Evolutionary conservation across 2,797 vertebrate species (phyloP), one percentile per base, ranked within the genome.

Genomic region (Balearica regulorum): DNA sequence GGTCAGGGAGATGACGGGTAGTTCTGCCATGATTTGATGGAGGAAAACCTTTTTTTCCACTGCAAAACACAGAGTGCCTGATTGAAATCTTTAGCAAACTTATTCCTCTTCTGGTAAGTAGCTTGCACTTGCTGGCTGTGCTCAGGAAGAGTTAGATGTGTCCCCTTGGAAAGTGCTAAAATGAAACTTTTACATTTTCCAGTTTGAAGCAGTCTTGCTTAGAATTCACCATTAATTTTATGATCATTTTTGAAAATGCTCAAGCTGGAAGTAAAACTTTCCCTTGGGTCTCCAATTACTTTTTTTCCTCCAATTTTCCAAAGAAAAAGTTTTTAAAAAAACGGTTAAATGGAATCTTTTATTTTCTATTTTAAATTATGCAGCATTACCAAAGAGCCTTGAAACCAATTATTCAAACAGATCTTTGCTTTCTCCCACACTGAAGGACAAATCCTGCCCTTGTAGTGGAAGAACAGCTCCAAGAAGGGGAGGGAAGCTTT

Each of bases 261-360:
- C 17, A 12, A 35, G 65, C 73, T 93, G 77, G 65, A 92, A 94
- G 31, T 51, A 84, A 75, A 95, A 91, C 70, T 93, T 95, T 71
- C 83, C 90, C 83, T 55, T 92, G 89, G 81, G 84, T 89, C 83
- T 90, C 53, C 70, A 94, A 82, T 95, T 84, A 80, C 54, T 29
- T 82, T 21, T 82, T 51, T 37, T 1, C 1, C 16, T 81, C 19
- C 65, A 41, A 28, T 94, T 90, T 94, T 51, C 48, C 17, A 39
- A 83, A 91, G 68, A 43, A 88, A 83, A 93, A 54, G 29, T 73
- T 75, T 21, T 68, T 68, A 26, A 43, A 89, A 48, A 31, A 28
- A 24, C 48, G 17, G n/a, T 79, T 70, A 48, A 84, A 84, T 10
- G 13, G 21, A 43, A 65, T 61, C 70, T 81, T 87, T 92, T 75